Evolutionary conservation across 2,888 invertebrate species (phyloP).

Genomic region (Eucera pruinosa): DNA sequence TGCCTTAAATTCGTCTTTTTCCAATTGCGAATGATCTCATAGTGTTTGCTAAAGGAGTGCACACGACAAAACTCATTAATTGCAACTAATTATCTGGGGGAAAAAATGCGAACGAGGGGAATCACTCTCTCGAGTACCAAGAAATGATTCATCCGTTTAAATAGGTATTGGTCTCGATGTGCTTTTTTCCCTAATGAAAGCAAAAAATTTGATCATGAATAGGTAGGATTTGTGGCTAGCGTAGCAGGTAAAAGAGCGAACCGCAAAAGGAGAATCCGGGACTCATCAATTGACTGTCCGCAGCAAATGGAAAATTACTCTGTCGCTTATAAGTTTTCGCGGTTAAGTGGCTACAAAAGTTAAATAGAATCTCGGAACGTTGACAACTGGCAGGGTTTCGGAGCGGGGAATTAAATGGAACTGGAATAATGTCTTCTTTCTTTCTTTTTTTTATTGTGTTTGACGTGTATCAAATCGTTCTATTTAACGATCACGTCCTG

Average conservation of each 20-base stretch:
- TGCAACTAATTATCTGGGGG: too few relatives aligned
- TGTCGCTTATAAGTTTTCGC: slow-evolving; percentile 45
- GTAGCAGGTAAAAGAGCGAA: slow-evolving; percentile 12
- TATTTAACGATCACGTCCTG: background rate
- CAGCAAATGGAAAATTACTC: slow-evolving; percentile 51
- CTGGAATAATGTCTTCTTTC: slow-evolving; percentile 3
- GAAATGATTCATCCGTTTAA: background rate
- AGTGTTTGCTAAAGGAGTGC: too few relatives aligned
- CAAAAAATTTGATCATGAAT: too few relatives aligned
- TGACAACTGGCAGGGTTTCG: background rate
- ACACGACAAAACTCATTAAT: too few relatives aligned
- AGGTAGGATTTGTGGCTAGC: background rate
- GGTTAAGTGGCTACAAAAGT: slow-evolving; percentile 50
- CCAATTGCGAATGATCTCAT: too few relatives aligned
- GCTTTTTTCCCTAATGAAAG: background rate
- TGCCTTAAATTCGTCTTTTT: too few relatives aligned
- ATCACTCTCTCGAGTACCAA: background rate
- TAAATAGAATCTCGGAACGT: slow-evolving; percentile 45
- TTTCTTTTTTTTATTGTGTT: background rate
- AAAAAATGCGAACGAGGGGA: background rate
- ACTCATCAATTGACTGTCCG: slow-evolving; percentile 46
- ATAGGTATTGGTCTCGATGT: background rate
- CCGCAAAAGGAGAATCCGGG: slow-evolving; percentile 40
- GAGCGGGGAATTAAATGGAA: slow-evolving; percentile 35
- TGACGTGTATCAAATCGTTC: slow-evolving; percentile 14